Conservation (phyloP, 2,113 vertebrate genomes). For the Galeopterus variegatus region DNA sequence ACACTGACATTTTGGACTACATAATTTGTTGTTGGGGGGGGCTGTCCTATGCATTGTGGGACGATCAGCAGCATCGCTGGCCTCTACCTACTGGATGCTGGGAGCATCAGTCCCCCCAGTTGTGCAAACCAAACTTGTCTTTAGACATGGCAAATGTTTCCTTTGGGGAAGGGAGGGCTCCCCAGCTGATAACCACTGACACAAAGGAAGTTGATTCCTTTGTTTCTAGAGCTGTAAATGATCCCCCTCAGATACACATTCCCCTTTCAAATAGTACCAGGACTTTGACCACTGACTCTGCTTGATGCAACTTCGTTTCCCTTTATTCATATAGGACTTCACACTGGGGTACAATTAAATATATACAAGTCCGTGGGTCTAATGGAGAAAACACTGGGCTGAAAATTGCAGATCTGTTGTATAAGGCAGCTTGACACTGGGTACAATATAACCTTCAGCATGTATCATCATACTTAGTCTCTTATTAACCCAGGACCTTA, state of each 20-base stretch:
- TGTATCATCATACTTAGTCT: background rate
- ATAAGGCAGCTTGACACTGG: background rate
- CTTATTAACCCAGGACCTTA: background rate
- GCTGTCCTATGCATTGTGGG: background rate
- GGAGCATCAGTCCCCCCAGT: background rate
- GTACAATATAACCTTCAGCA: background rate
- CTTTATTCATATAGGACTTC: background rate
- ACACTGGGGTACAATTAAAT: background rate
- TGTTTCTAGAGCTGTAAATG: conserved; percentile 26
- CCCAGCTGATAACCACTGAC: background rate
- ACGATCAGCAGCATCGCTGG: background rate
- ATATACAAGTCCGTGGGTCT: background rate
- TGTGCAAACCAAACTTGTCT: background rate
- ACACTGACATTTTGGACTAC: background rate
- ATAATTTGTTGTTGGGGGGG: background rate
- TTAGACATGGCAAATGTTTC: background rate
- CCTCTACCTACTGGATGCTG: background rate
- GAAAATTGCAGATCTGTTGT: background rate
- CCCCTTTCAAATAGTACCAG: conserved; percentile 28
- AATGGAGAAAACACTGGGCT: background rate
- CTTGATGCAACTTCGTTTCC: background rate
- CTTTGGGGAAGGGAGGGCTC: background rate
- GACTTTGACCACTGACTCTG: background rate
- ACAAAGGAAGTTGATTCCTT: conserved; percentile 11
- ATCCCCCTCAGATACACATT: background rate